Evolutionary conservation across 2,888 invertebrate species (phyloP).

Genomic region (Endotricha flammealis): DNA sequence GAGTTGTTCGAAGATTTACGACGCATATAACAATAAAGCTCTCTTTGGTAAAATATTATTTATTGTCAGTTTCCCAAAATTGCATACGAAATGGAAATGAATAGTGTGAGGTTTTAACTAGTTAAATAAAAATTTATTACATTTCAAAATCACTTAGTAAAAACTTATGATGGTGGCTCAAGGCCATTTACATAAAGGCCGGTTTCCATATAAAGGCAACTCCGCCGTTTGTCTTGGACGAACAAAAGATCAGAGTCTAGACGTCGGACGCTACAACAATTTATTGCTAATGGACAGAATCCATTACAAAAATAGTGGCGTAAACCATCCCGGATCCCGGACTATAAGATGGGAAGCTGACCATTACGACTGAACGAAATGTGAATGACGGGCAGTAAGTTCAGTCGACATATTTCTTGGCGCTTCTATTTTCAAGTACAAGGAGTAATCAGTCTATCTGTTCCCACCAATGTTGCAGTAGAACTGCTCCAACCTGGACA

Average conservation of each 20-base stretch:
- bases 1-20: too few species aligned
- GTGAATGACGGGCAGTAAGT: too few species aligned
- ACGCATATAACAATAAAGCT: too few species aligned
- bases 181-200: neutral
- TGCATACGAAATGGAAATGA: too few species aligned
- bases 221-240: slow-evolving; percentile 2
- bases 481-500: too few species aligned
- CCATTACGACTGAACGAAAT: neutral
- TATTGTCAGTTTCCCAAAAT: too few species aligned
- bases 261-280: slow-evolving; percentile 27
- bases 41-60: too few species aligned
- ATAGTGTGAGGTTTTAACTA: too few species aligned
- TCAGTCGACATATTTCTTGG: too few species aligned
- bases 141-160: neutral
- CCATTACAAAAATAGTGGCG: slow-evolving; percentile 57
- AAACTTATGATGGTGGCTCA: neutral
- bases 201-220: slow-evolving; percentile 1
- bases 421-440: too few species aligned
- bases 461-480: too few species aligned
- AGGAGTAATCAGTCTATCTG: too few species aligned
- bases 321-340: slow-evolving; percentile 18
- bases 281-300: slow-evolving; percentile 55
- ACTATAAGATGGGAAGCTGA: neutral
- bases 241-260: slow-evolving; percentile 19
- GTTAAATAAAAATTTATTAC: neutral